These are phyloP conservation scores for Aphelenchoides besseyi DNA, from an alignment of 1,140 invertebrate species.

Conservation along the genomic window DNA sequence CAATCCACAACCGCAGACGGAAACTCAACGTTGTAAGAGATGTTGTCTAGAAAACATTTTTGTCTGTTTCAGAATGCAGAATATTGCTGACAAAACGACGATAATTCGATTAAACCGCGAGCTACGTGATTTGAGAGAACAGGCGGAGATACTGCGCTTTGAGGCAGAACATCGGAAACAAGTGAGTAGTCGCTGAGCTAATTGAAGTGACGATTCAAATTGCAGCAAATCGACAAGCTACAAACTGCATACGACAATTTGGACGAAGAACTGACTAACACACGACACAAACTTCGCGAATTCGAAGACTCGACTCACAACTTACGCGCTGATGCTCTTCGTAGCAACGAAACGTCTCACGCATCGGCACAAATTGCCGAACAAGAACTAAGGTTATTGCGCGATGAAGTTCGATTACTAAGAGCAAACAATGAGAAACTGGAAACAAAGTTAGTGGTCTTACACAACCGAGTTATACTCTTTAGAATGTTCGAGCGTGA, in stretches of 20 bases:
- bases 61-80: conserved; percentile 20
- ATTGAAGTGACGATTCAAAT: neutral
- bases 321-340: conserved; percentile 19
- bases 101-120: conserved; percentile 40
- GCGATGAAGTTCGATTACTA: conserved; percentile 33
- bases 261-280: conserved; percentile 27
- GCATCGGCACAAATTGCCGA: conserved; percentile 31
- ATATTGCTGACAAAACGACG: conserved; percentile 35
- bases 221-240: conserved; percentile 36
- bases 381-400: conserved; percentile 34
- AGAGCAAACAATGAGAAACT: conserved; percentile 14
- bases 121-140: conserved; percentile 32
- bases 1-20: too few relatives aligned
- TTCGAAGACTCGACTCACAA: conserved; percentile 27
- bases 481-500: neutral
- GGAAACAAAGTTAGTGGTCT: conserved; percentile 3
- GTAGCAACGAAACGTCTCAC: conserved; percentile 19
- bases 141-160: conserved; percentile 25
- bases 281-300: conserved; percentile 25
- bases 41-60: conserved; percentile 9
- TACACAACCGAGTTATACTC: too few relatives aligned
- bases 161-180: conserved; percentile 24
- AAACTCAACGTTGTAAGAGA: neutral
- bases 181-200: neutral
- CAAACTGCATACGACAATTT: conserved; percentile 33